Base-by-base conservation (phyloP, 1,140 invertebrate genomes). In the Ostrea denselamellosa region DNA sequence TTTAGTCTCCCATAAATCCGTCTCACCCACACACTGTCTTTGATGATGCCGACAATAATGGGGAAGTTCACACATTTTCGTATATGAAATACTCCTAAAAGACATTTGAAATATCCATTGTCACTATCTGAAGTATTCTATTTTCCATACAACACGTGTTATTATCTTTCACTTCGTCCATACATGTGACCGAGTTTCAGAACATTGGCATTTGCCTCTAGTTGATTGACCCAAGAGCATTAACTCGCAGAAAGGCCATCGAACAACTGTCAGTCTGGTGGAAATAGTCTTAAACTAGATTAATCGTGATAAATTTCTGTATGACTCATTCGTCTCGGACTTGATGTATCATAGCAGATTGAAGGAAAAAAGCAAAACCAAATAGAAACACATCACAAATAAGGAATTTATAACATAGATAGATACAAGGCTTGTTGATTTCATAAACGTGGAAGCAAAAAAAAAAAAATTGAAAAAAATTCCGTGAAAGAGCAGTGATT, bases 201-300 rank as follows among this genome's bases (percentile, higher is more conserved):
- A 34, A 77, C 25, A 77, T 28, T 77, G 68, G 25, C 22, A 25
- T 10, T 77, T 77, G 68, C 34, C 34, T 77, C 68, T 77, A 77
- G 25, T 12, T 77, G 68, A 34, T 77, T 77, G 68, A 77, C 68
- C 68, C 25, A 77, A 77, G 68, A 77, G 68, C 68, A 77, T 77
- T 77, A 77, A 77, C 68, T 77, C 68, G 68, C 68, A 77, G 9
- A 77, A 44, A 77, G 68, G 28, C 68, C 28, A 77, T 77, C 68
- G 68, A 77, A 25, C 68, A 77, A 28, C 68, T 77, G 68, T 77
- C 68, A 77, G 14, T 8, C 8, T 28, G 25, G 25, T 77, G 14
- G 68, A 77, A 77, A 77, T 68, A 34, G 68, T 77, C 68, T 77
- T 77, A 77, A 77, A 77, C 68, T 77, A 77, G 68, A 77, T 77